phyloP scores from a whole-genome alignment of 1,140 invertebrate genomes.

The Cotesia glomerata region DNA sequence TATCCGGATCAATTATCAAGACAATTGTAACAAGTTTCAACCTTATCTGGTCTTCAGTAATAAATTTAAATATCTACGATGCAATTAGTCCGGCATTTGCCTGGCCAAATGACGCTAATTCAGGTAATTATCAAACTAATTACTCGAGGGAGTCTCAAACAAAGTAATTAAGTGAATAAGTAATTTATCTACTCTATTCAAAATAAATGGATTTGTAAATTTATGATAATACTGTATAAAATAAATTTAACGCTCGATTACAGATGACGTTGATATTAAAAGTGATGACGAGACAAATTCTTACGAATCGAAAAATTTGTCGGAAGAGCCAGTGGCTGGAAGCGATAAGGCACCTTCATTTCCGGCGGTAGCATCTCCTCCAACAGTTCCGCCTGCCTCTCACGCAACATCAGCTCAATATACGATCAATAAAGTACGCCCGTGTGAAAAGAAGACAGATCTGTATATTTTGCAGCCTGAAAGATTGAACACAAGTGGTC shows the following conservation, averaged over 20 bases:
- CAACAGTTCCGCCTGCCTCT: constrained; percentile 53
- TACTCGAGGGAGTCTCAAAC: not conserved
- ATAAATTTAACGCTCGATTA: constrained; percentile 13
- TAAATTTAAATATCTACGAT: constrained; percentile 55
- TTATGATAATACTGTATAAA: not conserved
- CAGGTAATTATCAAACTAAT: constrained; percentile 21
- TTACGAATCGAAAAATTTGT: constrained; percentile 50
- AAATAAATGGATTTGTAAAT: not conserved
- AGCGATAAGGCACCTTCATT: constrained; percentile 40
- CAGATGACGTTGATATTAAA: constrained; percentile 44
- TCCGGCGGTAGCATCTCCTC: constrained; percentile 42
- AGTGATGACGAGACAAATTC: constrained; percentile 36
- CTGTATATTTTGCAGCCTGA: constrained; percentile 85
- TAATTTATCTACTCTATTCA: not conserved
- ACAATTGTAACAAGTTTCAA: constrained; percentile 43
- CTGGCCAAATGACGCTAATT: constrained; percentile 42
- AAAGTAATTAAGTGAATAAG: too few species aligned
- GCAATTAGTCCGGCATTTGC: constrained; percentile 52
- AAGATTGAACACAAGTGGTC: constrained; percentile 77
- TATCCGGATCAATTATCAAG: constrained; percentile 53
- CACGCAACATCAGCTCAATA: constrained; percentile 52
- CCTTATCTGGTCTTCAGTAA: constrained; percentile 52
- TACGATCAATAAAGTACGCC: constrained; percentile 64
- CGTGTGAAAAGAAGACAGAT: constrained; percentile 87
- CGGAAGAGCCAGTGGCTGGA: constrained; percentile 44